Percentiles rank a stretch among this genome's conserved stretches.
Conservation (phyloP, 2,797 vertebrate genomes). For the Xenopus petersii region DNA sequence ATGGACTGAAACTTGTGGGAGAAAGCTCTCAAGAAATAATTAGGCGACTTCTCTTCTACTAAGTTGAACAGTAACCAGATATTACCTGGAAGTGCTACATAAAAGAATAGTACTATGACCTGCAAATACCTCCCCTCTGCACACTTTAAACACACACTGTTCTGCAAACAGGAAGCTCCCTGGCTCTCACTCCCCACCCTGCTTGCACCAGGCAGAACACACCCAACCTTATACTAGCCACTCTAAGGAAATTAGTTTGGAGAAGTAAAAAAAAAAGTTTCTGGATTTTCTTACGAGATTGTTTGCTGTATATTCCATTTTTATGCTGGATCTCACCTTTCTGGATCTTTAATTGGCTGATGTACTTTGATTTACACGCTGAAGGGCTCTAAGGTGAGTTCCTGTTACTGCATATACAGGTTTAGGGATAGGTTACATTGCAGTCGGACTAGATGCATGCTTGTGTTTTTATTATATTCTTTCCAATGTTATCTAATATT, state of each 20-base stretch:
- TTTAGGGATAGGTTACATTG: no score
- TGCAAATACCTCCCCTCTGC: constrained; percentile 37
- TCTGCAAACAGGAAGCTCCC: constrained; percentile 44
- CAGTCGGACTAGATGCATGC: no score
- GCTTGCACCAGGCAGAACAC: constrained; percentile 37
- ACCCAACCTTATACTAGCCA: constrained; percentile 42
- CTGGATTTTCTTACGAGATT: constrained; percentile 8
- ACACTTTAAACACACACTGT: constrained; percentile 19
- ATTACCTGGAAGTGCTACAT: constrained; percentile 11
- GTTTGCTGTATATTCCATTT: not conserved
- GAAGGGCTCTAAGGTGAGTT: constrained; percentile 37
- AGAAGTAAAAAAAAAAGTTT: constrained; percentile 19
- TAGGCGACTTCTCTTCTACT: constrained; percentile 7
- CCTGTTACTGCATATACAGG: no score
- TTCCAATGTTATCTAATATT: no score
- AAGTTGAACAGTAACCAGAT: constrained; percentile 11
- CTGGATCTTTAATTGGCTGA: not conserved
- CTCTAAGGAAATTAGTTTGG: constrained; percentile 27
- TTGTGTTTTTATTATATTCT: no score
- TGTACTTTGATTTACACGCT: not conserved
- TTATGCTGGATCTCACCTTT: constrained; percentile 6
- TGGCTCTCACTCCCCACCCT: constrained; percentile 42
- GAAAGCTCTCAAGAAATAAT: not conserved
- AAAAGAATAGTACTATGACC: constrained; percentile 35
- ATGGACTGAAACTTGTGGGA: not conserved